Evolutionary conservation across 2,888 invertebrate species (phyloP), one percentile per base, ranked within the genome.

Genomic region (Amorpha juglandis): DNA sequence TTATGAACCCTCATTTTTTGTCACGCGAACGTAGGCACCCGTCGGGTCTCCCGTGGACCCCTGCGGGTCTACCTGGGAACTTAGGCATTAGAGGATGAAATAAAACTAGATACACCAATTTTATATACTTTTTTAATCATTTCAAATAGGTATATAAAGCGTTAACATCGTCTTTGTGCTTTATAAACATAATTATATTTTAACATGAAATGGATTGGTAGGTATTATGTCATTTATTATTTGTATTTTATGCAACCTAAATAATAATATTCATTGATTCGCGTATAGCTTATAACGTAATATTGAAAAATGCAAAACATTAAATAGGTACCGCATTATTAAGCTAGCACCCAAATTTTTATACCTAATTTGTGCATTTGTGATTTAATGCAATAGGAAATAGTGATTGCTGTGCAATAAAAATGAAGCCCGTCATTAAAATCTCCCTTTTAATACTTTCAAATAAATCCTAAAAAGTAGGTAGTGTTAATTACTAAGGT

Each of bases 81-180:
- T n/a, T n/a, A n/a, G n/a, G n/a, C 27, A 27, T 14, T n/a, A 0
- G 7, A 4, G 38, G 14, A 27, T 9, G 7, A 48, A 63, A 48
- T 63, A 50, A 63, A 63, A 63, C 63, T 8, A 48, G 4, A 27
- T 27, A 27, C 27, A 27, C 4, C 27, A 12, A 58, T 21, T 58
- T 58, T 38, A 42, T 42, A 42, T 16, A 27, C n/a, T 27, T 42
- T 16, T 58, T 58, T 42, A 58, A 19, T 58, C 19, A 77, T 82
- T 86, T 87, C 86, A 86, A 89, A 88, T 89, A n/a, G n/a, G n/a
- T n/a, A 89, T 86, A 83, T 58, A 87, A 87, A 89, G 89, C 89
- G 68, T 81, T 88, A 87, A 89, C 88, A 82, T 82, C 83, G 72
- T 74, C 35, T 79, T 84, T 84, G 86, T 86, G 87, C 84, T 68